phyloP scores from a whole-genome alignment of 2,113 vertebrate genomes.

The Hemiscyllium ocellatum region DNA sequence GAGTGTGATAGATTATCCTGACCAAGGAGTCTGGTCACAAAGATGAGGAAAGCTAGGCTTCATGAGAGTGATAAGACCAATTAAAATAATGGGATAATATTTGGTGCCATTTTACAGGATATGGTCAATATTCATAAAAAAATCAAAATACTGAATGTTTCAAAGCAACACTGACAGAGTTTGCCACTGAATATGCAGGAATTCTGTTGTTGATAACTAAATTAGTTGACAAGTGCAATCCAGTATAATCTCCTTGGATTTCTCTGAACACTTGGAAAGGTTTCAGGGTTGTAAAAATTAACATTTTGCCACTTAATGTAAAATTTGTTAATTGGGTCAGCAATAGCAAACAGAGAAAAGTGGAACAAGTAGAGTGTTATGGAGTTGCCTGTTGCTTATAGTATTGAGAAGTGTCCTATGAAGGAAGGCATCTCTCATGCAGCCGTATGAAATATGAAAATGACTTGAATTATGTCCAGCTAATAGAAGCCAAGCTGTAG shows the following conservation, averaged over 20 bases:
- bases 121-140: background rate
- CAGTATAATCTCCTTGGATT: background rate
- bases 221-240: background rate
- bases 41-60: background rate
- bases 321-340: background rate
- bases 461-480: background rate
- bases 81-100: background rate
- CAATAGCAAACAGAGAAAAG: background rate
- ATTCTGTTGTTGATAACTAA: background rate
- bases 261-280: background rate
- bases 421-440: background rate
- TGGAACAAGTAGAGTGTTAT: background rate
- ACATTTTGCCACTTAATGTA: background rate
- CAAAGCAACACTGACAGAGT: background rate
- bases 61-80: background rate
- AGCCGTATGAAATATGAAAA: background rate
- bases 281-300: background rate
- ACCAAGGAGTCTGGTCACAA: background rate
- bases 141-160: background rate
- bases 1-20: background rate
- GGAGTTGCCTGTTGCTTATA: background rate
- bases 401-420: no score
- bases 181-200: background rate
- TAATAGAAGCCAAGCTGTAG: background rate
- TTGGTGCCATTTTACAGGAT: background rate